Percentiles rank a stretch among this genome's conserved stretches.
These are phyloP conservation scores for Nibea coibor DNA, from an alignment of 2,113 vertebrate species.

Conservation along the genomic window DNA sequence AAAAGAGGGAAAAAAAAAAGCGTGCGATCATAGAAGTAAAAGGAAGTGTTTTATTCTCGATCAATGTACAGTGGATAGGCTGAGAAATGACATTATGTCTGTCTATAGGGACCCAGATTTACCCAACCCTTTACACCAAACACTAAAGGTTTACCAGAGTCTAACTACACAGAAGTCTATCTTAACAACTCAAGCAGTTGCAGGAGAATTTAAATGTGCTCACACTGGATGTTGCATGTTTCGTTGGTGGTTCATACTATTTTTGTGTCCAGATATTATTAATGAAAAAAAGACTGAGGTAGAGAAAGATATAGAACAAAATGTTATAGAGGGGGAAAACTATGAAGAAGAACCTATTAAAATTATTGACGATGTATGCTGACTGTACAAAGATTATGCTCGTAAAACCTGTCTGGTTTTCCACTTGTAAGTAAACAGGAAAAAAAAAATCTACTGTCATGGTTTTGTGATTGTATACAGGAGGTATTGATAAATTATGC, in stretches of 20 bases:
- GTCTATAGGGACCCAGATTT: constrained; percentile 55
- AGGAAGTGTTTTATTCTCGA: constrained; percentile 62
- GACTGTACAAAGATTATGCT: constrained; percentile 93
- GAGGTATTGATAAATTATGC: constrained; percentile 96
- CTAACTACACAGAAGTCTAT: constrained; percentile 72
- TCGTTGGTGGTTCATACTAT: constrained; percentile 89
- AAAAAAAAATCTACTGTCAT: constrained; percentile 86
- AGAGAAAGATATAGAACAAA: constrained; percentile 74
- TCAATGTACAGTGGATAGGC: constrained; percentile 62
- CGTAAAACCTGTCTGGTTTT: constrained; percentile 96
- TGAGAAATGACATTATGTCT: constrained; percentile 45
- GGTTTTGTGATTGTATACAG: constrained; percentile 98
- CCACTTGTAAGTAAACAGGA: constrained; percentile 92
- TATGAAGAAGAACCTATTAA: constrained; percentile 81
- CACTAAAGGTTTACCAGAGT: constrained; percentile 72
- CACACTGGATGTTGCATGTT: constrained; percentile 97
- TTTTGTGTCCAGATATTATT: constrained; percentile 89
- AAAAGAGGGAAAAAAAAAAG: constrained; percentile 84
- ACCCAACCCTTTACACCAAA: constrained; percentile 67
- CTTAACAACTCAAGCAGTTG: constrained; percentile 83
- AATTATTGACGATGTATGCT: constrained; percentile 84
- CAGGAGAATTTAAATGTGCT: constrained; percentile 92
- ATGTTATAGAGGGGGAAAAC: constrained; percentile 49
- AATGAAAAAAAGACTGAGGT: constrained; percentile 69
- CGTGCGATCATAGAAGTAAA: constrained; percentile 83